Conservation (phyloP, 2,113 vertebrate genomes). For the Ginglymostoma cirratum region DNA sequence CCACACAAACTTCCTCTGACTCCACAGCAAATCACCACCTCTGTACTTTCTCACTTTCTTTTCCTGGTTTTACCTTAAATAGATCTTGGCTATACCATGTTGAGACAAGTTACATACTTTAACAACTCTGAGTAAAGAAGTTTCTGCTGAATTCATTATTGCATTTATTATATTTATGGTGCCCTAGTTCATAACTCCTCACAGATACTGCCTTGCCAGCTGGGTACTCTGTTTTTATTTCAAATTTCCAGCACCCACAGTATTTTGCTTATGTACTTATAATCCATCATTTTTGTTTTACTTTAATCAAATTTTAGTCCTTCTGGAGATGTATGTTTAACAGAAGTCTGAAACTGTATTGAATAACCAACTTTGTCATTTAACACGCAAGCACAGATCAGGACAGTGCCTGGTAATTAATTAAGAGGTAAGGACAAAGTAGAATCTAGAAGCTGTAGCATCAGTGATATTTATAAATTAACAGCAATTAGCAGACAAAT, state of each 20-base stretch:
- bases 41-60: not conserved
- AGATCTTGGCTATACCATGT: not conserved
- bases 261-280: not conserved
- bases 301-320: not conserved
- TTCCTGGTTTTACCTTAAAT: not conserved
- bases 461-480: too few species aligned
- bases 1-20: not conserved
- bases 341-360: not conserved
- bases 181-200: not conserved
- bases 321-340: not conserved
- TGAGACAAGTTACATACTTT: not conserved
- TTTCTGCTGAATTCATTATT: not conserved
- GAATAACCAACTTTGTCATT: not conserved
- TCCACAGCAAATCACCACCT: not conserved
- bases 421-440: not conserved
- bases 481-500: too few species aligned
- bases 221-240: too few species aligned
- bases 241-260: not conserved
- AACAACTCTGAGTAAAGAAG: not conserved
- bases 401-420: not conserved
- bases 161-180: not conserved
- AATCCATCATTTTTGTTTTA: not conserved
- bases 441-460: not conserved
- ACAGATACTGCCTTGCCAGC: not conserved
- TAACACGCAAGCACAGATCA: not conserved